These are phyloP conservation scores for Gerris lacustris DNA, from an alignment of 2,888 invertebrate species.

Conservation along the genomic window DNA sequence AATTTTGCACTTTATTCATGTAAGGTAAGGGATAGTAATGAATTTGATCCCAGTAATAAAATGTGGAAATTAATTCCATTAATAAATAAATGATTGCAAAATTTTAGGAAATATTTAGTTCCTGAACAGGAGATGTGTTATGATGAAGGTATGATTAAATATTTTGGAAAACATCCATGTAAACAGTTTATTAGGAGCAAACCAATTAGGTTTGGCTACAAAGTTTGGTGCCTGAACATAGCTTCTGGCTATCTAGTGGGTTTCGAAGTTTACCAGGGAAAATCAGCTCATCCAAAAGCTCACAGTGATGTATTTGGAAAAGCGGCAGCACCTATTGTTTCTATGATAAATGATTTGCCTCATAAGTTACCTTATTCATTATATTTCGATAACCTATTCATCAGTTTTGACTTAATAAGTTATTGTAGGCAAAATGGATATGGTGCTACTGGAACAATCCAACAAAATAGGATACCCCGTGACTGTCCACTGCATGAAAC, in stretches of 20 bases:
- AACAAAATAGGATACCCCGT: no score
- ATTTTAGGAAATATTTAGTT: conserved; percentile 17
- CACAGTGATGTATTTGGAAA: conserved; percentile 30
- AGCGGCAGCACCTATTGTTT: conserved; percentile 27
- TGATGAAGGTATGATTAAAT: conserved; percentile 33
- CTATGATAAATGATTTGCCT: conserved; percentile 28
- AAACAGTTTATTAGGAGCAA: conserved; percentile 28
- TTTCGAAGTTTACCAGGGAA: conserved; percentile 32
- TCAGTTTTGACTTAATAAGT: no score
- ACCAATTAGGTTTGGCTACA: conserved; percentile 33
- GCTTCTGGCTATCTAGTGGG: conserved; percentile 27
- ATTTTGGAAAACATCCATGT: conserved; percentile 31
- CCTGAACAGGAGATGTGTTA: conserved; percentile 27
- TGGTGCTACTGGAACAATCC: no score
- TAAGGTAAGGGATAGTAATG: no score
- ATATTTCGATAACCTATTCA: no score
- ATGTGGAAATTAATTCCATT: no score
- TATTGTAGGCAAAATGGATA: no score
- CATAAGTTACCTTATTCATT: no score
- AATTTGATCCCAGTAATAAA: no score
- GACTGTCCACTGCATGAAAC: no score
- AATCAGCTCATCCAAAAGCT: background rate
- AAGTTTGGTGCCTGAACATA: conserved; percentile 31
- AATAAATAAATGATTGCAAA: no score
- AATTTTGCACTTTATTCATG: no score